phyloP scores from a whole-genome alignment of 2,113 vertebrate genomes.

The Lepus americanus region DNA sequence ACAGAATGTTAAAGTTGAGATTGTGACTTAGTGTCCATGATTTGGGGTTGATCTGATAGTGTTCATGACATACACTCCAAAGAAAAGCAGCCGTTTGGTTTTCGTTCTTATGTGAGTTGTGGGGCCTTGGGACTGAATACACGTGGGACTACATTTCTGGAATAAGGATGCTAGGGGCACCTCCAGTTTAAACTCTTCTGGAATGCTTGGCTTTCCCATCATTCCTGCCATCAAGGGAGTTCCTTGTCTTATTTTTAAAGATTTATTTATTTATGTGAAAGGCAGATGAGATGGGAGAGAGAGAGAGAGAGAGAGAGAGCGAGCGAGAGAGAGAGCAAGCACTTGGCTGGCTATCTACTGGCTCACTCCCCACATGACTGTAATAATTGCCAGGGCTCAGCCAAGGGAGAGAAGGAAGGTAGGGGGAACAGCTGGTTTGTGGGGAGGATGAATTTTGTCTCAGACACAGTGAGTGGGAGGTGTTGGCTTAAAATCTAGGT shows the following conservation, averaged over 20 bases:
- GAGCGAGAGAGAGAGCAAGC: too few species aligned
- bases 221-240: not conserved
- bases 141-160: accelerated
- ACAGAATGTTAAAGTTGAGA: not conserved
- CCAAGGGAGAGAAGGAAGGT: not conserved
- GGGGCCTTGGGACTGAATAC: accelerated
- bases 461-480: not conserved
- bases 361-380: too few species aligned
- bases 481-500: not conserved
- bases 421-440: not conserved
- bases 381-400: too few species aligned
- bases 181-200: not conserved
- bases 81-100: not conserved
- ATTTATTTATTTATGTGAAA: too few species aligned
- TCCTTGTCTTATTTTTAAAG: not conserved
- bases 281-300: too few species aligned
- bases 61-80: not conserved
- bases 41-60: not conserved
- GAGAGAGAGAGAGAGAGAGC: too few species aligned
- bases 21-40: too few species aligned
- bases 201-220: not conserved
- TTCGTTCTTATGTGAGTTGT: not conserved
- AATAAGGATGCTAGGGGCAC: not conserved
- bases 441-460: not conserved
- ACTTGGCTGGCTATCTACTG: too few species aligned